Percentiles rank a stretch among this genome's conserved stretches.
These are phyloP conservation scores for Thunnus thynnus DNA, from an alignment of 2,113 vertebrate genomes.

Conservation along the genomic window DNA sequence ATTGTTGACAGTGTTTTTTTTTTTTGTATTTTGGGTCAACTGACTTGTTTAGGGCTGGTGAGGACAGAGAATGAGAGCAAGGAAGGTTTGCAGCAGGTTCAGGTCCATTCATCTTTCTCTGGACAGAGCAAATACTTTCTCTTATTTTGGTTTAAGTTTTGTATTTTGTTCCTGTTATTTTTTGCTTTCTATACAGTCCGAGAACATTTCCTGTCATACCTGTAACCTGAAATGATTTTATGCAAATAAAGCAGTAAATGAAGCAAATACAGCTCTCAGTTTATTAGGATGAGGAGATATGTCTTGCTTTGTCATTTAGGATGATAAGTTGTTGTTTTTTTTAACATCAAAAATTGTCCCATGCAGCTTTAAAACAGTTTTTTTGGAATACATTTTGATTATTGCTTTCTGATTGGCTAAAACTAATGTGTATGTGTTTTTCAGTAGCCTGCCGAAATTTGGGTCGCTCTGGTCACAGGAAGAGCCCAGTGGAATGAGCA, in stretches of 20 bases:
- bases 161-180: not conserved
- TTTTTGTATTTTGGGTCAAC: conserved; percentile 7
- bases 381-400: conserved; percentile 6
- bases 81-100: conserved; percentile 3
- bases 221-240: conserved; percentile 3
- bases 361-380: not conserved
- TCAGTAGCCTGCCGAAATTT: conserved; percentile 89
- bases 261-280: not conserved
- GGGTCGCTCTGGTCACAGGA: conserved; percentile 89
- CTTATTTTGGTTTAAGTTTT: conserved; percentile 7
- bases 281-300: not conserved
- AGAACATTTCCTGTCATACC: not conserved
- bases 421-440: conserved; percentile 31
- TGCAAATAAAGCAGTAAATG: conserved; percentile 15
- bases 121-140: not conserved
- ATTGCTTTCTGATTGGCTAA: conserved; percentile 1
- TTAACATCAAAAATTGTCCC: not conserved
- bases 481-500: conserved; percentile 89
- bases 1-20: too few species aligned
- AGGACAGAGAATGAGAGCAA: not conserved
- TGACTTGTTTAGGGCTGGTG: conserved; percentile 9
- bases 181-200: conserved; percentile 5
- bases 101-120: conserved; percentile 1
- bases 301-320: not conserved
- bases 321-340: not conserved